Evolutionary conservation across 2,888 invertebrate species (phyloP).

Genomic region (Glyphotaelius pellucidus): DNA sequence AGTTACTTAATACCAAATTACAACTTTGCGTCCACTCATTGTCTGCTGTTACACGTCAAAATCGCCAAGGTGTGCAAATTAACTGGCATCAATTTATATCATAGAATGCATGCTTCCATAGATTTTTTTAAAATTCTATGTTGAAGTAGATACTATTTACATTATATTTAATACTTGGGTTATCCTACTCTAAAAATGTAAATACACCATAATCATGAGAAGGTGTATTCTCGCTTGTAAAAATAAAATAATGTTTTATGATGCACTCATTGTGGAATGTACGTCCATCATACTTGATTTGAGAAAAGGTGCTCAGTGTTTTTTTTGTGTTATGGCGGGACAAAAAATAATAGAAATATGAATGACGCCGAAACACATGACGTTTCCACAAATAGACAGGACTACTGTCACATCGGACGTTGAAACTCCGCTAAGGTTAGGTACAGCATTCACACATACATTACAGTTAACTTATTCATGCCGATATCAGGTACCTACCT

Average conservation of each 20-base stretch:
- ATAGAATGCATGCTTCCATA: background rate
- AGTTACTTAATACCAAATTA: slow-evolving; percentile 13
- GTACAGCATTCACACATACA: background rate
- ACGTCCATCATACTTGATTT: background rate
- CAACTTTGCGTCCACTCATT: slow-evolving; percentile 18
- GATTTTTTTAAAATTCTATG: background rate
- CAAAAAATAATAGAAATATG: background rate
- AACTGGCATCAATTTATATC: background rate
- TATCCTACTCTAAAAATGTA: background rate
- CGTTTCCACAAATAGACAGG: slow-evolving; percentile 50
- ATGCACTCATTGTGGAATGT: background rate
- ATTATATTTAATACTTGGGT: background rate
- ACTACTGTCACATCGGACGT: slow-evolving; percentile 45
- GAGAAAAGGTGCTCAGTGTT: background rate
- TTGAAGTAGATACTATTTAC: background rate
- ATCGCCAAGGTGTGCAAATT: slow-evolving; percentile 31
- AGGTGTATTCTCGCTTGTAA: background rate
- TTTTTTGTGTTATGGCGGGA: background rate
- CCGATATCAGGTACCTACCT: background rate
- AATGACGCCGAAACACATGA: slow-evolving; percentile 22
- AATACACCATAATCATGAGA: background rate
- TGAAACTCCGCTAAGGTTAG: background rate
- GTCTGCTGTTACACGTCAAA: slow-evolving; percentile 36
- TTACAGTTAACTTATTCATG: background rate
- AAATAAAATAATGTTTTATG: background rate